A percentile compares a stretch with the other conserved stretches of the same genome.
These are phyloP conservation scores for Philereme vetulata DNA, from an alignment of 2,888 invertebrate genomes.

Conservation along the genomic window DNA sequence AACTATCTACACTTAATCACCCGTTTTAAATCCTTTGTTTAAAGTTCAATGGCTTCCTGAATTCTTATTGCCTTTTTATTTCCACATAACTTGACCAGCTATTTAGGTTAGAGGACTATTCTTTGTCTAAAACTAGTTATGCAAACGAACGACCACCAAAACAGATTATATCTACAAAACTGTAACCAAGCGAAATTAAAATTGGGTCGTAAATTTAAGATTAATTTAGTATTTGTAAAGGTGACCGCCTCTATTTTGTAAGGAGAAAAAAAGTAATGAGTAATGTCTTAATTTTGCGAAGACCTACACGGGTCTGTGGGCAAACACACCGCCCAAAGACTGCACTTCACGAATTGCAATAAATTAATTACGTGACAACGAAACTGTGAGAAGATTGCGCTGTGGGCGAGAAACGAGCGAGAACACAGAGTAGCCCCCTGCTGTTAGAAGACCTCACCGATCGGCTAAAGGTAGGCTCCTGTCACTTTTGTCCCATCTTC, in stretches of 20 bases:
- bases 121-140: constrained; percentile 41
- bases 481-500: constrained; percentile 76
- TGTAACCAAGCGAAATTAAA: constrained; percentile 39
- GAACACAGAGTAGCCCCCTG: constrained; percentile 62
- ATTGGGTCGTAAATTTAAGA: constrained; percentile 44
- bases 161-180: constrained; percentile 40
- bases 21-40: constrained; percentile 29
- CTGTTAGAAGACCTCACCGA: constrained; percentile 72
- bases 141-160: constrained; percentile 33
- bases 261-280: constrained; percentile 48
- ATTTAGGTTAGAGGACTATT: constrained; percentile 36
- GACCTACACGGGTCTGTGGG: constrained; percentile 70
- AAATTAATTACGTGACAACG: constrained; percentile 82
- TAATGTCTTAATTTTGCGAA: constrained; percentile 80
- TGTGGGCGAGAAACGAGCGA: constrained; percentile 61
- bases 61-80: constrained; percentile 31
- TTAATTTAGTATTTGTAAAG: constrained; percentile 56
- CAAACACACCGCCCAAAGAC: constrained; percentile 73
- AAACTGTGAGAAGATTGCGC: constrained; percentile 70
- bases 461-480: constrained; percentile 55
- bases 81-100: constrained; percentile 27
- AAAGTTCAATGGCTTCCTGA: constrained; percentile 40
- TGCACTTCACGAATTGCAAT: constrained; percentile 68
- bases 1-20: neutral
- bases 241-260: constrained; percentile 57